phyloP scores from a whole-genome alignment of 2,797 vertebrate genomes.

The Sebastolobus alascanus region DNA sequence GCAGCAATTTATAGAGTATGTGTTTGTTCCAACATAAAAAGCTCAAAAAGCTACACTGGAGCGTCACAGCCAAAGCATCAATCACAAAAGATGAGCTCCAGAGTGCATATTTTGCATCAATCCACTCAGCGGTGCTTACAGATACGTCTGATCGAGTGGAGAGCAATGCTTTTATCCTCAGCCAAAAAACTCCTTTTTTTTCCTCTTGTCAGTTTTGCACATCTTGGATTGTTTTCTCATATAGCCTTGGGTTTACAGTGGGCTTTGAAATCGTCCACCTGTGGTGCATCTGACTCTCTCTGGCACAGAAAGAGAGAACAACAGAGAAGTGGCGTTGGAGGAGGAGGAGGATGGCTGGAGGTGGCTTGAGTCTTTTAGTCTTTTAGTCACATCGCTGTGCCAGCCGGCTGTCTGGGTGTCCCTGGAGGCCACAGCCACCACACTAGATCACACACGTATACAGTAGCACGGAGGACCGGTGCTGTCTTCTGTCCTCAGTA shows the following conservation, averaged over 20 bases:
- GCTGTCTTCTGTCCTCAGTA: slow-evolving; percentile 53
- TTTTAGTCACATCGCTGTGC: slow-evolving; percentile 48
- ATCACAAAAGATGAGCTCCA: slow-evolving; percentile 28
- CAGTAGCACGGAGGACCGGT: slow-evolving; percentile 41
- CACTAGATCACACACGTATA: slow-evolving; percentile 56
- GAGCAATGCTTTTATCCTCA: slow-evolving; percentile 44
- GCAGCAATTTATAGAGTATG: slow-evolving; percentile 29
- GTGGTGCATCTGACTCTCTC: slow-evolving; percentile 32
- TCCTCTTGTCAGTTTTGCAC: slow-evolving; percentile 37
- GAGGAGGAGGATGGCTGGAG: slow-evolving; percentile 31
- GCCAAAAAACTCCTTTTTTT: slow-evolving; percentile 27
- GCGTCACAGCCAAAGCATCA: slow-evolving; percentile 14
- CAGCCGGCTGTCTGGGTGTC: slow-evolving; percentile 65
- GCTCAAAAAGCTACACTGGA: slow-evolving; percentile 11
- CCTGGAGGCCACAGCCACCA: slow-evolving; percentile 54
- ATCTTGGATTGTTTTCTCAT: slow-evolving; percentile 16
- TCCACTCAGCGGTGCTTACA: slow-evolving; percentile 16
- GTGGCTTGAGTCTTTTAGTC: slow-evolving; percentile 49
- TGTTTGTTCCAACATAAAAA: slow-evolving; percentile 32
- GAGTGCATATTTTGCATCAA: slow-evolving; percentile 18
- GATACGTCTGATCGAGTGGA: slow-evolving; percentile 14
- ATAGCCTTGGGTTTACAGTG: slow-evolving; percentile 21
- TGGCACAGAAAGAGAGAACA: slow-evolving; percentile 17
- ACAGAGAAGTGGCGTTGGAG: slow-evolving; percentile 25
- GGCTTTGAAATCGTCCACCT: slow-evolving; percentile 53